These are phyloP conservation scores for Phoxinus dragarum DNA, from an alignment of 2,797 vertebrate species.

Conservation along the genomic window DNA sequence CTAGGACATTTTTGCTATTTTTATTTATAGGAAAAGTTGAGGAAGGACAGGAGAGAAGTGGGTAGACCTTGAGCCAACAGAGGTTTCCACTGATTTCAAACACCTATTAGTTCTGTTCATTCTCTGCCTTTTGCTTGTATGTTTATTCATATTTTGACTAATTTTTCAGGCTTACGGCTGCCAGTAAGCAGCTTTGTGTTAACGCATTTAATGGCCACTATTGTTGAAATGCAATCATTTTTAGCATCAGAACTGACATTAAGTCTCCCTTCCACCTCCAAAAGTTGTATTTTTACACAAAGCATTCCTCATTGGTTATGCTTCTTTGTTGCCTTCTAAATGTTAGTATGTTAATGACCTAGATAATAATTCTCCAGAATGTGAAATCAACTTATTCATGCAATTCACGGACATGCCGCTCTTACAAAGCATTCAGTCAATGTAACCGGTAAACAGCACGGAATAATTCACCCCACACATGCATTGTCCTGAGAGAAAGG, in stretches of 20 bases:
- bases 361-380: conserved; percentile 10
- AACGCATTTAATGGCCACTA: background rate
- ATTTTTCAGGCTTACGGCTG: background rate
- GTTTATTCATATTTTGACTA: background rate
- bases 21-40: background rate
- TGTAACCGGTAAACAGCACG: background rate
- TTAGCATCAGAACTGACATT: background rate
- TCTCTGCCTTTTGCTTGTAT: background rate
- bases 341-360: conserved; percentile 2
- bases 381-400: background rate
- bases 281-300: background rate
- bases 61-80: too few species aligned
- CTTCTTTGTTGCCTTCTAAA: background rate
- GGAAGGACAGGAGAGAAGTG: background rate
- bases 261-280: background rate
- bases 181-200: conserved; percentile 4
- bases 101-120: background rate
- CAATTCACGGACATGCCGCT: background rate
- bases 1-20: background rate
- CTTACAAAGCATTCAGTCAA: background rate
- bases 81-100: background rate
- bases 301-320: background rate
- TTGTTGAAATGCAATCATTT: background rate
- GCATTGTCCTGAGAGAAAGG: background rate
- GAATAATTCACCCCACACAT: background rate